These are phyloP conservation scores for Microcebus ravelobensis DNA, from an alignment of 2,113 vertebrate species.

Conservation along the genomic window DNA sequence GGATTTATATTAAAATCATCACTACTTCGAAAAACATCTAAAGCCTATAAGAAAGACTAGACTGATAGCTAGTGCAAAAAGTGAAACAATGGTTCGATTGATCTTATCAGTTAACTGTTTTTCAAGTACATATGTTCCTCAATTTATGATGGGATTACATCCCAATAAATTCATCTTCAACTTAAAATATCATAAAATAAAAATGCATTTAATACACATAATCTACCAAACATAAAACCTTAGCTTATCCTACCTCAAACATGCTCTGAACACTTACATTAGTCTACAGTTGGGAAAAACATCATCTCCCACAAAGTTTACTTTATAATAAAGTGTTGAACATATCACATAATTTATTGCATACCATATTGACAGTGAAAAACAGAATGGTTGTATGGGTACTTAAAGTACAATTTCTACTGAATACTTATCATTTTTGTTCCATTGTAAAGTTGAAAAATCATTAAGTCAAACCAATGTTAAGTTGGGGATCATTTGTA, in stretches of 20 bases:
- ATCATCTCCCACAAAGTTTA: not conserved
- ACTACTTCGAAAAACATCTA: not conserved
- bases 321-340: not conserved
- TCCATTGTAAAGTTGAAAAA: not conserved
- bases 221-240: not conserved
- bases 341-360: not conserved
- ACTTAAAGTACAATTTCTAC: not conserved
- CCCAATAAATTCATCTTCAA: not conserved
- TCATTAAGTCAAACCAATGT: not conserved
- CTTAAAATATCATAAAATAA: not conserved
- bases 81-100: not conserved
- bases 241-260: not conserved
- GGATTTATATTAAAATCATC: not conserved
- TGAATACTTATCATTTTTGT: not conserved
- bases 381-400: not conserved
- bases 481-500: not conserved
- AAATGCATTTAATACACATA: not conserved
- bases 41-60: not conserved
- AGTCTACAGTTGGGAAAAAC: not conserved
- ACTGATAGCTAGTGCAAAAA: not conserved
- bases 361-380: not conserved
- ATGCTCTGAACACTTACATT: not conserved
- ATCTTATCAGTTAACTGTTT: conserved; percentile 4
- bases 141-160: not conserved
- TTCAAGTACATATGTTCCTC: not conserved